Conservation (phyloP, 1,140 invertebrate genomes). For the Drosophila kohkoa region DNA sequence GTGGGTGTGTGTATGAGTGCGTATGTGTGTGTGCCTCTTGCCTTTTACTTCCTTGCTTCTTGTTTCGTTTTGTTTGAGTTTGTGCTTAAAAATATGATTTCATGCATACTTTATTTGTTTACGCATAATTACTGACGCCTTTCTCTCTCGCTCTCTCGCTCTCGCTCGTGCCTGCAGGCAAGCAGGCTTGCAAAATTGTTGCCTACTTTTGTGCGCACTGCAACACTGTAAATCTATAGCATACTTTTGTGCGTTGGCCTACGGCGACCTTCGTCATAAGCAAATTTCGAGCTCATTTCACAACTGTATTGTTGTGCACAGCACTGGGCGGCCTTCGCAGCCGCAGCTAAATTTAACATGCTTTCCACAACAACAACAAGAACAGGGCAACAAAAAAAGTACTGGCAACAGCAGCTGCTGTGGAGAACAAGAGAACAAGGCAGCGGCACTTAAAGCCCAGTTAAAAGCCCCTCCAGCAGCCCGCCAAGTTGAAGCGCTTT, state of each 20-base stretch:
- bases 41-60: constrained; percentile 7
- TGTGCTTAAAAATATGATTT: constrained; percentile 66
- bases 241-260: constrained; percentile 15
- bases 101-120: constrained; percentile 67
- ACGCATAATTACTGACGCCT: constrained; percentile 45
- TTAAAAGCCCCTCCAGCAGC: constrained; percentile 27
- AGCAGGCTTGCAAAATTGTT: constrained; percentile 28
- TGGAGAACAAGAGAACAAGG: constrained; percentile 36
- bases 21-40: background rate
- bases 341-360: constrained; percentile 68
- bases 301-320: constrained; percentile 13
- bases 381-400: background rate
- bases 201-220: constrained; percentile 7
- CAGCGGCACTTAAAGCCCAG: constrained; percentile 59
- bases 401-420: no score
- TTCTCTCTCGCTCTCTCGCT: background rate
- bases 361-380: constrained; percentile 42
- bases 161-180: background rate
- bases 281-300: constrained; percentile 80
- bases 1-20: constrained; percentile 29
- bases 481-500: constrained; percentile 50
- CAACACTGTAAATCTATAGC: constrained; percentile 8
- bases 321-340: constrained; percentile 46
- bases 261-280: constrained; percentile 69
- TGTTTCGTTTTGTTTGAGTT: constrained; percentile 35